Percentiles rank a stretch among this genome's conserved stretches.
Evolutionary conservation across 2,888 invertebrate genomes (phyloP).

Genomic region (Teleogryllus oceanicus): DNA sequence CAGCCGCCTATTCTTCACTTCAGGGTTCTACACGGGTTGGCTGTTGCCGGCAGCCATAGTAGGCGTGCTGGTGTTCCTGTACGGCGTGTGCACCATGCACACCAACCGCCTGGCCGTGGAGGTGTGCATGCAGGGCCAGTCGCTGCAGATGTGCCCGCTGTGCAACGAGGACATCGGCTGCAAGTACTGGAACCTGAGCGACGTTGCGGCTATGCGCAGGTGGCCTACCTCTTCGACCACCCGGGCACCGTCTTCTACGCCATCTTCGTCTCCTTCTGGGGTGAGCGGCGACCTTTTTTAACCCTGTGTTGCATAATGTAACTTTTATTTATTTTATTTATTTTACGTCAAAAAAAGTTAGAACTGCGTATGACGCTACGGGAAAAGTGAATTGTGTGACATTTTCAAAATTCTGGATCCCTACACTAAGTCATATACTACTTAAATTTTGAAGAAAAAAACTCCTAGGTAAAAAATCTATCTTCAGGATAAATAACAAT

Average conservation of each 20-base stretch:
- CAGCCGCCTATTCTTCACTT: not conserved
- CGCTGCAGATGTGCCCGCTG: slow-evolving; percentile 54
- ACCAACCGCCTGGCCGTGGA: slow-evolving; percentile 51
- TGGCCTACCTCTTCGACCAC: slow-evolving; percentile 56
- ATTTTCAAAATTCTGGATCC: too few relatives aligned
- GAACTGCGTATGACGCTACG: too few relatives aligned
- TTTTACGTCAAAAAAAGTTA: too few relatives aligned
- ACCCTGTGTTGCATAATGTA: too few relatives aligned
- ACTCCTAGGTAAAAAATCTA: too few relatives aligned
- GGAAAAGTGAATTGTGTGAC: too few relatives aligned
- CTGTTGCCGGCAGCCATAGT: slow-evolving; percentile 54
- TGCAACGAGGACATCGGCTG: slow-evolving; percentile 54
- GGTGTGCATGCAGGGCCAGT: slow-evolving; percentile 49
- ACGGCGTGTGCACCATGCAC: slow-evolving; percentile 51
- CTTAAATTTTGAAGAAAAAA: too few relatives aligned
- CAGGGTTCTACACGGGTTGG: slow-evolving; percentile 58
- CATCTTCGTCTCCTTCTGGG: slow-evolving; percentile 55
- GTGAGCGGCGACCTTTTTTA: slow-evolving; percentile 42
- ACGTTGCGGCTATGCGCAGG: slow-evolving; percentile 52
- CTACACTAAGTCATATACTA: too few relatives aligned
- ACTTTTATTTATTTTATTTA: too few relatives aligned
- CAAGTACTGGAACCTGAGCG: slow-evolving; percentile 53
- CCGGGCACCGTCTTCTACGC: slow-evolving; percentile 56
- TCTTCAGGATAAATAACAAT: too few relatives aligned
- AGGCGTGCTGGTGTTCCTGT: slow-evolving; percentile 55